These are phyloP conservation scores for Myrmecobius fasciatus DNA, from an alignment of 2,113 vertebrate genomes.

Conservation along the genomic window DNA sequence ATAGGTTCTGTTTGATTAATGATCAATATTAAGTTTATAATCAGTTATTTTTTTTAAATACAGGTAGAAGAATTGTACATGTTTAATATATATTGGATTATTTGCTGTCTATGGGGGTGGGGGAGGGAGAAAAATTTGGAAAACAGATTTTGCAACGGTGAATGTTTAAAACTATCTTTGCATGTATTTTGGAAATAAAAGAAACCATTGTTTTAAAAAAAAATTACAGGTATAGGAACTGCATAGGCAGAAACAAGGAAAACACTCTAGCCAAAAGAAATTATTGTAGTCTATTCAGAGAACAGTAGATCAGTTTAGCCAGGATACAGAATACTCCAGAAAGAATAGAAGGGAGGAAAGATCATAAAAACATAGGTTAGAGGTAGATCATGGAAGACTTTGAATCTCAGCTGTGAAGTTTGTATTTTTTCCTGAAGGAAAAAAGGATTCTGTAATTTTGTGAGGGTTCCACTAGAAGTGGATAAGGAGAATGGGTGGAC, in stretches of 20 bases:
- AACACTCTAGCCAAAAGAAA: neutral
- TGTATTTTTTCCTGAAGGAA: neutral
- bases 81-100: too few species aligned
- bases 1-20: neutral
- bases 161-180: too few species aligned
- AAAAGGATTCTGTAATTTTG: neutral
- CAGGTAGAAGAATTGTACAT: too few species aligned
- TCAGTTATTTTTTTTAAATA: neutral
- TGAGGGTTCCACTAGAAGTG: neutral
- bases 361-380: neutral
- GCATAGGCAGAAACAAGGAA: neutral
- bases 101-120: too few species aligned
- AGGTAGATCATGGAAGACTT: neutral
- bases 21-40: neutral
- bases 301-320: neutral
- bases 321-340: neutral
- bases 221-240: neutral
- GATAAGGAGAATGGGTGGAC: neutral
- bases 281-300: neutral
- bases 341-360: neutral
- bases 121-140: too few species aligned
- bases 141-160: too few species aligned
- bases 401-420: neutral
- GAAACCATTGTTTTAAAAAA: too few species aligned
- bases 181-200: too few species aligned